A percentile compares a stretch with the other conserved stretches of the same genome.
These are phyloP conservation scores for Corythaixoides concolor DNA, from an alignment of 2,113 vertebrate species.

Conservation along the genomic window DNA sequence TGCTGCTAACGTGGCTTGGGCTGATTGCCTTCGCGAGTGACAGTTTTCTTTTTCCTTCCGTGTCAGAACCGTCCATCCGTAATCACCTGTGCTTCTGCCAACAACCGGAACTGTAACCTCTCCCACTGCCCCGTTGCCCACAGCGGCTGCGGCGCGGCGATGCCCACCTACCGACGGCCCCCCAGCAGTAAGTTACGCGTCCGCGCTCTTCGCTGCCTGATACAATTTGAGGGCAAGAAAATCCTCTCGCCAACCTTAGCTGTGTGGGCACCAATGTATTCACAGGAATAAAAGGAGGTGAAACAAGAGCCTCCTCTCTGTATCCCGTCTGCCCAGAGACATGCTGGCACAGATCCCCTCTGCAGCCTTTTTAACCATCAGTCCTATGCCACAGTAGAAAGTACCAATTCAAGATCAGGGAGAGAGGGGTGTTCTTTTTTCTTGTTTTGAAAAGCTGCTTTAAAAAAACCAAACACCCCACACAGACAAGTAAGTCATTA, in stretches of 20 bases:
- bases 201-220: fast-evolving
- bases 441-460: neutral
- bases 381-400: neutral
- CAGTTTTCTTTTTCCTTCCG: neutral
- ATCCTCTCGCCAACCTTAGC: fast-evolving
- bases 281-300: neutral
- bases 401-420: fast-evolving
- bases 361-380: neutral
- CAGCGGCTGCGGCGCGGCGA: slow-evolving; percentile 82
- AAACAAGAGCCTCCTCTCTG: fast-evolving
- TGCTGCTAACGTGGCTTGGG: neutral
- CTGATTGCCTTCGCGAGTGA: neutral
- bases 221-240: neutral
- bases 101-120: slow-evolving; percentile 94
- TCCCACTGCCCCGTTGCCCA: slow-evolving; percentile 93
- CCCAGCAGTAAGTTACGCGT: slow-evolving; percentile 82
- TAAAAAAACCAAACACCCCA: neutral
- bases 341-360: neutral
- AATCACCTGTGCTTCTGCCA: slow-evolving; percentile 95
- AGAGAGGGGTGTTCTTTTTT: neutral
- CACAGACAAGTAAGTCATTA: neutral
- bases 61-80: slow-evolving; percentile 94
- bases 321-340: neutral
- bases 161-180: slow-evolving; percentile 84
- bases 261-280: neutral